A percentile compares a stretch with the other conserved stretches of the same genome.
Conservation (phyloP, 1,140 invertebrate genomes). For the Cherax destructor region DNA sequence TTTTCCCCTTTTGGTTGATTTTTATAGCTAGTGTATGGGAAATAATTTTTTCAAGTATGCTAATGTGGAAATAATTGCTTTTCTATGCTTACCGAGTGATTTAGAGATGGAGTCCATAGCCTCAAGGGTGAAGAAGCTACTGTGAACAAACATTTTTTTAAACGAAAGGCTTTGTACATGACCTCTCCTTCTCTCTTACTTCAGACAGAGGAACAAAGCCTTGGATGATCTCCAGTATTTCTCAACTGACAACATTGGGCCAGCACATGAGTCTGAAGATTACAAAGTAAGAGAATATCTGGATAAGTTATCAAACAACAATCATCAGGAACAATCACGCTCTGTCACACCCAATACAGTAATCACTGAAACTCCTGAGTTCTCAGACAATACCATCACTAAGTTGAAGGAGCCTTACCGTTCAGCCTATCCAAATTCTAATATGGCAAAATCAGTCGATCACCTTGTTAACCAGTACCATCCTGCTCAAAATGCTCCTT, state of each 20-base stretch:
- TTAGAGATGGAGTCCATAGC: neutral
- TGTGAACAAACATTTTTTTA: neutral
- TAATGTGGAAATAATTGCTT: neutral
- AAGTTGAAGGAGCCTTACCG: constrained; percentile 24
- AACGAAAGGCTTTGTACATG: neutral
- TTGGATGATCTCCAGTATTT: constrained; percentile 70
- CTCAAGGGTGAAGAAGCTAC: neutral
- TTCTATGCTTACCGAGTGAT: neutral
- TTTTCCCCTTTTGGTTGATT: constrained; percentile 5
- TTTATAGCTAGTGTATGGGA: neutral
- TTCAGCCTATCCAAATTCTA: neutral
- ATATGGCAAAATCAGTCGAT: constrained; percentile 52
- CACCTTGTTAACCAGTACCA: constrained; percentile 25
- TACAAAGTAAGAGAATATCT: constrained; percentile 69
- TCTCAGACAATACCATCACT: neutral
- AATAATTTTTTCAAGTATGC: neutral
- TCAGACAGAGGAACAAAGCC: constrained; percentile 72
- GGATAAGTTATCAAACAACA: constrained; percentile 56
- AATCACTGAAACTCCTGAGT: constrained; percentile 17
- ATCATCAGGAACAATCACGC: constrained; percentile 55
- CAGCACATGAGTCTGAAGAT: constrained; percentile 49
- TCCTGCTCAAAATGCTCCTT: neutral
- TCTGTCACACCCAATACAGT: constrained; percentile 56
- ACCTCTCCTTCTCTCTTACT: neutral
- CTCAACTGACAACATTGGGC: constrained; percentile 63